Evolutionary conservation across 2,888 invertebrate species (phyloP).

Genomic region (Coenonympha arcania): DNA sequence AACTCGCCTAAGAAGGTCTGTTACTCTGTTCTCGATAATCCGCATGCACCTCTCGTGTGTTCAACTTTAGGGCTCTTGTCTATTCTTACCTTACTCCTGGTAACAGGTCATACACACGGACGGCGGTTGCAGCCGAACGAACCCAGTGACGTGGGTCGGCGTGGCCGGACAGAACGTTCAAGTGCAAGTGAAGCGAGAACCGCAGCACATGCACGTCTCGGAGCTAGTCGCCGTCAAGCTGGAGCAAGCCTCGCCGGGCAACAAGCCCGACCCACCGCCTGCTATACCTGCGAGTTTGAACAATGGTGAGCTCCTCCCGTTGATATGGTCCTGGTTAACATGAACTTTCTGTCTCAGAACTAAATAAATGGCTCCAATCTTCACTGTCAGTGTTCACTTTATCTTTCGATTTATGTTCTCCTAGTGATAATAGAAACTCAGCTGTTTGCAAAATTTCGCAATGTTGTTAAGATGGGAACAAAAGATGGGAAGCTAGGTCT

Average conservation of each 20-base stretch:
- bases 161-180: constrained; percentile 64
- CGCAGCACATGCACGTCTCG: constrained; percentile 73
- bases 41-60: too few species aligned
- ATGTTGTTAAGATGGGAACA: not conserved
- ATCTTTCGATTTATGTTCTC: constrained; percentile 11
- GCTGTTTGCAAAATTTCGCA: constrained; percentile 20
- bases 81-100: not conserved
- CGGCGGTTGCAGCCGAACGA: constrained; percentile 80
- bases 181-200: constrained; percentile 79
- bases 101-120: constrained; percentile 63
- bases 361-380: not conserved
- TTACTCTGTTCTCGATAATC: not conserved
- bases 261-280: constrained; percentile 68
- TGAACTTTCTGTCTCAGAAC: not conserved
- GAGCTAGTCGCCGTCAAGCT: constrained; percentile 77
- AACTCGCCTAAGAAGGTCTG: constrained; percentile 66
- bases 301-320: constrained; percentile 45
- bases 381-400: not conserved
- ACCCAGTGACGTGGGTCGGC: constrained; percentile 78
- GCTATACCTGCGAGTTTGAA: constrained; percentile 64
- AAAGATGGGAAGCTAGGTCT: too few species aligned
- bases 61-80: too few species aligned
- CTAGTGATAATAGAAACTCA: constrained; percentile 23
- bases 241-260: constrained; percentile 78
- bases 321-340: constrained; percentile 8